A percentile compares a stretch with the other conserved stretches of the same genome.
Conservation (phyloP, 64 coral and sea anemone genomes). For the Actinia equina region DNA sequence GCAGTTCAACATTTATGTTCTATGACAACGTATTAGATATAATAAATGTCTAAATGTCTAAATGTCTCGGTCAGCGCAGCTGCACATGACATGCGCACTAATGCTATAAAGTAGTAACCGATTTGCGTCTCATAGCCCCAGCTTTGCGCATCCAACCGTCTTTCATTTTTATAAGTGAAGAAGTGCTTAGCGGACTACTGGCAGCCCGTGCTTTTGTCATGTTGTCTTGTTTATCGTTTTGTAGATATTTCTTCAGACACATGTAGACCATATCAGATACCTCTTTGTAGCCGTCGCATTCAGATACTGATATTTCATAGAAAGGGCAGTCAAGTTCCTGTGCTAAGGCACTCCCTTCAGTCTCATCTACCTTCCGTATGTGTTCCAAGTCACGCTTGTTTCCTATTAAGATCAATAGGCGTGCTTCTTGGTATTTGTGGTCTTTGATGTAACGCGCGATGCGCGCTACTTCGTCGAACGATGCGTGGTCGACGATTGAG, state of each 20-base stretch:
- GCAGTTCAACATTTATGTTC: not conserved
- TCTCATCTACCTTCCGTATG: slow-evolving; percentile 73
- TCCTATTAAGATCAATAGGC: slow-evolving; percentile 61
- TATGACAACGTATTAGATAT: not conserved
- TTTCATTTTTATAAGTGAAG: slow-evolving; percentile 83
- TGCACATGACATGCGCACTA: not conserved
- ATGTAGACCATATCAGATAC: slow-evolving; percentile 65
- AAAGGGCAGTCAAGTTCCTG: slow-evolving; percentile 80
- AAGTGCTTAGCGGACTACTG: not conserved
- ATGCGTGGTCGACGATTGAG: slow-evolving; percentile 66
- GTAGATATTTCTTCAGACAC: slow-evolving; percentile 61
- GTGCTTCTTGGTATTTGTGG: slow-evolving; percentile 52
- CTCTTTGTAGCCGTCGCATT: slow-evolving; percentile 76
- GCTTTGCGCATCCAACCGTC: slow-evolving; percentile 71
- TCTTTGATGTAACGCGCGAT: slow-evolving; percentile 69
- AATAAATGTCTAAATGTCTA: not conserved
- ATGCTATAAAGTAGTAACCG: slow-evolving; percentile 20
- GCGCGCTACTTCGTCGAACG: slow-evolving; percentile 69
- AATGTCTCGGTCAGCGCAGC: slow-evolving; percentile 12
- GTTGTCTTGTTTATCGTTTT: slow-evolving; percentile 27
- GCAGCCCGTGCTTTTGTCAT: not conserved
- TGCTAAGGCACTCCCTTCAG: slow-evolving; percentile 76
- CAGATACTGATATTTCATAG: slow-evolving; percentile 79
- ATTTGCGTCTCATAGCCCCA: slow-evolving; percentile 79
- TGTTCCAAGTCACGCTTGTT: slow-evolving; percentile 83